phyloP scores from a whole-genome alignment of 2,888 invertebrate species.

The Eupithecia subumbrata region DNA sequence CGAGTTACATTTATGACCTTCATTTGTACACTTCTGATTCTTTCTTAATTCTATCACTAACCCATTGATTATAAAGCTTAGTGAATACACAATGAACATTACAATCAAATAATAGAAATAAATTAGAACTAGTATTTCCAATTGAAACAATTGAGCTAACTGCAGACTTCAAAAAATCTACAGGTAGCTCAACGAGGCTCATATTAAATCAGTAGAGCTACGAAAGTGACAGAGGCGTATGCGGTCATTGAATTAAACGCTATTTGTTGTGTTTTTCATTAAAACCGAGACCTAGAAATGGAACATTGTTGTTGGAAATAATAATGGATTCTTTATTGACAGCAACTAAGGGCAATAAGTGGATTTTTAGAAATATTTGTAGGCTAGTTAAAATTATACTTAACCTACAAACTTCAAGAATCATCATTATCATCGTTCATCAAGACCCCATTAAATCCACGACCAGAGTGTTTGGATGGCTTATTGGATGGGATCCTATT shows the following conservation, averaged over 20 bases:
- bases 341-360: conserved; percentile 41
- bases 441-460: no score
- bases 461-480: no score
- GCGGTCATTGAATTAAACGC: conserved; percentile 63
- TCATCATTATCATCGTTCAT: no score
- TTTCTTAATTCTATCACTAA: not conserved
- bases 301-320: conserved; percentile 54
- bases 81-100: no score
- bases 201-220: not conserved
- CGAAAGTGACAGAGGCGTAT: conserved; percentile 22
- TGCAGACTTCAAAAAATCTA: no score
- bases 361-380: not conserved
- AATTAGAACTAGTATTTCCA: no score
- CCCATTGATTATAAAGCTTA: not conserved
- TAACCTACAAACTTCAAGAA: no score
- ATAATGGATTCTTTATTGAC: conserved; percentile 52
- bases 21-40: not conserved
- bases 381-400: no score
- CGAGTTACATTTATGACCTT: not conserved
- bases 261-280: conserved; percentile 62
- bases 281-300: conserved; percentile 67
- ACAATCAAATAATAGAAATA: no score
- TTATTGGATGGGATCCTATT: no score
- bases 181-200: no score
- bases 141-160: no score